phyloP scores from a whole-genome alignment of 2,797 vertebrate genomes.

The Gephyroberyx darwinii region DNA sequence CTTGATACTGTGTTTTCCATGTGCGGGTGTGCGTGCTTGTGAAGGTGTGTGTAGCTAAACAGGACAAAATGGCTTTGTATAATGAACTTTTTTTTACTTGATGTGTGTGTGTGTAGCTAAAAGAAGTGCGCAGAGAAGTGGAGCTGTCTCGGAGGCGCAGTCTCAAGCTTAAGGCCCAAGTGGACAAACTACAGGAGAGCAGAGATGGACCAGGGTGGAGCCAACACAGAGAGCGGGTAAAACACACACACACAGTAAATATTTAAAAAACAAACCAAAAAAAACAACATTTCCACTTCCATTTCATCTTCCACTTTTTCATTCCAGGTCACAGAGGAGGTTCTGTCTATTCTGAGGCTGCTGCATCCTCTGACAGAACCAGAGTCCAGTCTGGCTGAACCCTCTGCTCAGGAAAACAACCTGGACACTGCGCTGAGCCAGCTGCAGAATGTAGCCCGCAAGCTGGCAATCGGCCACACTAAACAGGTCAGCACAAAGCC shows the following conservation, averaged over 20 bases:
- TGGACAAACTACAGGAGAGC: slow-evolving; percentile 80
- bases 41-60: not conserved
- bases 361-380: slow-evolving; percentile 72
- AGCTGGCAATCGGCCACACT: slow-evolving; percentile 72
- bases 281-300: no score
- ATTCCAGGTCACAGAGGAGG: slow-evolving; percentile 78
- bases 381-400: not conserved
- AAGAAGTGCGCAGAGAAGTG: slow-evolving; percentile 82
- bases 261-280: not conserved
- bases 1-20: slow-evolving; percentile 8
- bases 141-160: slow-evolving; percentile 79
- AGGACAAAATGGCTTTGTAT: not conserved
- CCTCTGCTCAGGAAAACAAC: slow-evolving; percentile 1
- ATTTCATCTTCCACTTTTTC: no score
- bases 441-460: slow-evolving; percentile 76
- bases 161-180: slow-evolving; percentile 81
- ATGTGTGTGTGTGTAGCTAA: slow-evolving; percentile 67
- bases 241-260: not conserved
- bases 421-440: slow-evolving; percentile 73
- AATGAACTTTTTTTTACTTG: slow-evolving; percentile 6
- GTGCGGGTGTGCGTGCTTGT: not conserved
- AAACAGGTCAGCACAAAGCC: slow-evolving; percentile 63
- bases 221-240: slow-evolving; percentile 75
- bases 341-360: slow-evolving; percentile 78
- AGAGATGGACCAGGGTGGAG: slow-evolving; percentile 76